phyloP scores from a whole-genome alignment of 2,113 vertebrate genomes.

The Crotalus horridus region DNA sequence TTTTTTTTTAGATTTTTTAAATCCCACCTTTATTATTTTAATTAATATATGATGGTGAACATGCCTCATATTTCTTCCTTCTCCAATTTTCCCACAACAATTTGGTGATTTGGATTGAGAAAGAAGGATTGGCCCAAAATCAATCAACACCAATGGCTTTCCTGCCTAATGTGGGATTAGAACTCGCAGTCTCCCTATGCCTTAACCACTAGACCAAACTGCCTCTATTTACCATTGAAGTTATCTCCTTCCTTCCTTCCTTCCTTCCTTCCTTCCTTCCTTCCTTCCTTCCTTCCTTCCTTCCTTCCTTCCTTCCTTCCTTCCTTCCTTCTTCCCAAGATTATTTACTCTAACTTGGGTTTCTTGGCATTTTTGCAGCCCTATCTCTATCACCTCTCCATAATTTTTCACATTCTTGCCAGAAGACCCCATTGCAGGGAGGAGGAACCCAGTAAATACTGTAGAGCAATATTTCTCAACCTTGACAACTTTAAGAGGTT shows the following conservation, averaged over 20 bases:
- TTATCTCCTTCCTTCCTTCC: background rate
- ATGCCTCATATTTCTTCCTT: background rate
- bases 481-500: background rate
- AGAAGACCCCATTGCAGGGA: background rate
- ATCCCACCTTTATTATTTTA: background rate
- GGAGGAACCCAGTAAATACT: background rate
- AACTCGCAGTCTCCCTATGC: background rate
- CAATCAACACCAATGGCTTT: background rate
- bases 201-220: background rate
- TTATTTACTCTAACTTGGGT: background rate
- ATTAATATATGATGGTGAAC: background rate
- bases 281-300: background rate
- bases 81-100: background rate
- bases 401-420: background rate
- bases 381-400: background rate
- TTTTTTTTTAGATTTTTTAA: background rate
- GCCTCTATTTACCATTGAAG: background rate
- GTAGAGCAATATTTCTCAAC: background rate
- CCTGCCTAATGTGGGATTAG: background rate
- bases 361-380: background rate
- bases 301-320: background rate
- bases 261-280: background rate
- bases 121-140: background rate
- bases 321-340: background rate
- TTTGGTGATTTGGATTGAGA: background rate